These are phyloP conservation scores for Hylomyscus alleni DNA, from an alignment of 2,797 vertebrate genomes.

Conservation along the genomic window DNA sequence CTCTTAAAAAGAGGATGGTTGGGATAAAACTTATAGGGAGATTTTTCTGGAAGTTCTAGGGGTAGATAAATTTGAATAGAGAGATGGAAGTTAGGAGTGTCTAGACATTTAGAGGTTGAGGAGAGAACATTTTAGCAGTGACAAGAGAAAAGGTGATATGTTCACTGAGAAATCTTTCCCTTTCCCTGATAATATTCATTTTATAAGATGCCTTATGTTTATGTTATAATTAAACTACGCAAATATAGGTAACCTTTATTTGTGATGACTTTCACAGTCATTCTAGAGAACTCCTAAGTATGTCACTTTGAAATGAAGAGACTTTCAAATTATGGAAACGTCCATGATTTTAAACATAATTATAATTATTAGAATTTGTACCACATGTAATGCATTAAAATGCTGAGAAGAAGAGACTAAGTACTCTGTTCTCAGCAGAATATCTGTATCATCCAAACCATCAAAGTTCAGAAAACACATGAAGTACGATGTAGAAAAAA, in stretches of 20 bases:
- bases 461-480: neutral
- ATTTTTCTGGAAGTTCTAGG: slow-evolving; percentile 7
- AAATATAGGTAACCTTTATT: neutral
- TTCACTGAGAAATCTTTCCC: neutral
- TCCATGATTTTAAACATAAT: neutral
- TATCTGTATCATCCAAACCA: neutral
- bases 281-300: neutral
- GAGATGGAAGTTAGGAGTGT: neutral
- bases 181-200: neutral
- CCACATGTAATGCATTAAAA: neutral
- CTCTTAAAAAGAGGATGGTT: neutral
- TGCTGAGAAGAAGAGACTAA: neutral
- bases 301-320: neutral
- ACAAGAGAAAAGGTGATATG: neutral
- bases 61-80: neutral
- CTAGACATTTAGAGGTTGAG: neutral
- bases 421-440: neutral
- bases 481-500: neutral
- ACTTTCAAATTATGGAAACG: neutral
- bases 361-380: neutral
- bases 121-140: neutral
- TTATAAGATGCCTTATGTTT: neutral
- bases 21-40: neutral
- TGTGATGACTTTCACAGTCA: neutral
- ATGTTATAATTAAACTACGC: neutral